Evolutionary conservation across 92 coral and sea anemone species (phyloP), one percentile per base, ranked within the genome.

Genomic region (Epizoanthus stellaris): DNA sequence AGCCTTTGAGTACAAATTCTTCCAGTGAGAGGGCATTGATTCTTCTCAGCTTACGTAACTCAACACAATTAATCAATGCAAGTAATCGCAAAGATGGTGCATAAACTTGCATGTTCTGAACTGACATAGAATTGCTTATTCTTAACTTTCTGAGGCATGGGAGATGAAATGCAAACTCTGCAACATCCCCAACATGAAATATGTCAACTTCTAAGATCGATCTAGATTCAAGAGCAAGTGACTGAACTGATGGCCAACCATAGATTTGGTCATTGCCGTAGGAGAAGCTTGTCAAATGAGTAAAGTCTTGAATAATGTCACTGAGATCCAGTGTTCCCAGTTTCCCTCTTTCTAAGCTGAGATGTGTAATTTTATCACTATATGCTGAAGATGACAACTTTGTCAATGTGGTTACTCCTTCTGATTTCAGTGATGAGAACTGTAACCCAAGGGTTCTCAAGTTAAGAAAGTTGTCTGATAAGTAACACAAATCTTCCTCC

Each of bases 201-300:
- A 94, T 72, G 23, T 81, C 88, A 57, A 94, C 85, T 73, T 90
- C 93, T 13, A 19, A 43, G 23, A 90, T 63, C 1, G 98, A 92
- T 47, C 77, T 86, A 3, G 98, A 94, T 34, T 70, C 74, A 20
- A 94, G 81, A n/a, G 75, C 34, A 16, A 92, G 87, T 5, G 67
- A 67, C 63, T 90, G 95, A 57, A 85, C 82, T n/a, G 94, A 94
- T n/a, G 95, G 98, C 81, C 93, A 84, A 45, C 94, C 93, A 88
- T 88, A 90, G 25, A 90, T 90, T 68, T 94, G 93, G 63, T 94
- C 98, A 88, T 90, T 94, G 3, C 95, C 95, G 80, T 90, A 92
- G 56, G 90, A 70, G 85, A 94, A 92, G 12, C 61, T 79, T 64
- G 71, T 80, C 70, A 94, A 76, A 5, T 89, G 85, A 20, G 68